Conservation (phyloP, 2,113 vertebrate species). For the Zingel zingel region DNA sequence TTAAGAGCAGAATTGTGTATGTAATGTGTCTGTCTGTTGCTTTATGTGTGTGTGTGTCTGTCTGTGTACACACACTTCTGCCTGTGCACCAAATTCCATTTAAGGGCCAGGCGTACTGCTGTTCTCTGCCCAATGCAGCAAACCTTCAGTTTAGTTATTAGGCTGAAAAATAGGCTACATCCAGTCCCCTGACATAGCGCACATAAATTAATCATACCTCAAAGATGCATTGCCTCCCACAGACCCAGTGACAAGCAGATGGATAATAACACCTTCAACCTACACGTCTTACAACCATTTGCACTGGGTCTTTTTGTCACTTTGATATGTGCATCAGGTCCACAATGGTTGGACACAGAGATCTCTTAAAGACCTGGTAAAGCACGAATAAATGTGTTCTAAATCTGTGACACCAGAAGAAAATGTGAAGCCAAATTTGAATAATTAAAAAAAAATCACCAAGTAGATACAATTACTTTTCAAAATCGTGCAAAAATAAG, state of each 20-base stretch:
- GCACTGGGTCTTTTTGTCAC: conserved; percentile 20
- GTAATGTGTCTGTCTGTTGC: background rate
- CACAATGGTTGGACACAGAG: conserved; percentile 3
- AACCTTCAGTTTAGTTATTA: conserved; percentile 66
- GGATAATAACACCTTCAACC: conserved; percentile 50
- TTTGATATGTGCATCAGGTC: conserved; percentile 21
- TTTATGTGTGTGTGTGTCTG: background rate
- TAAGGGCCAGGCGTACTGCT: conserved; percentile 1
- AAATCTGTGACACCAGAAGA: too few species aligned
- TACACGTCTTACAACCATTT: conserved; percentile 27
- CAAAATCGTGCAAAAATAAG: too few species aligned
- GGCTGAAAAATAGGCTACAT: conserved; percentile 65
- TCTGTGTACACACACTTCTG: background rate
- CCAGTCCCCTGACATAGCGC: conserved; percentile 50
- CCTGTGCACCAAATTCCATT: conserved; percentile 35
- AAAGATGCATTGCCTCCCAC: conserved; percentile 57
- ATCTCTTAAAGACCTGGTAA: background rate
- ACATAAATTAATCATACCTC: conserved; percentile 68
- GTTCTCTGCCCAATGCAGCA: conserved; percentile 7
- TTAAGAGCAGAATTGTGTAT: conserved; percentile 10
- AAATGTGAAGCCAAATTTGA: too few species aligned
- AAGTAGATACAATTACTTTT: too few species aligned
- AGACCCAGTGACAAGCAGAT: conserved; percentile 52
- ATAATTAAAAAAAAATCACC: too few species aligned
- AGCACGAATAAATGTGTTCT: too few species aligned